Evolutionary conservation across 2,113 vertebrate species (phyloP).

Genomic region (Gobio gobio): DNA sequence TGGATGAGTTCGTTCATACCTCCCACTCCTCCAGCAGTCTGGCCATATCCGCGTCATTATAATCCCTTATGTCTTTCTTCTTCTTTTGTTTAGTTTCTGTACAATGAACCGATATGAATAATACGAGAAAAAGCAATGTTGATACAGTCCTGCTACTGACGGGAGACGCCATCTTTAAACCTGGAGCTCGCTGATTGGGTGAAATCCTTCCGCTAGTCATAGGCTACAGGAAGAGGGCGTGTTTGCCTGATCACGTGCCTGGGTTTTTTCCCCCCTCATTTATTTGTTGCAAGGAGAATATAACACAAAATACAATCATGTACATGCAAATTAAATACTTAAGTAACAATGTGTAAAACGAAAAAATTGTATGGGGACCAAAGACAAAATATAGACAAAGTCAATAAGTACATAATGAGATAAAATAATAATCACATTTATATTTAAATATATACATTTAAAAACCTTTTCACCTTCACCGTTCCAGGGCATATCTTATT

Average conservation of each 20-base stretch:
- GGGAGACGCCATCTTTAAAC: conserved; percentile 75
- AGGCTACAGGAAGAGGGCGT: conserved; percentile 31
- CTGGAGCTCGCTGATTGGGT: conserved; percentile 66
- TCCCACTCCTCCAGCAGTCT: conserved; percentile 96
- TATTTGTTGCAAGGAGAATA: neutral
- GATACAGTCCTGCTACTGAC: conserved; percentile 46
- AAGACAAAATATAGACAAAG: neutral
- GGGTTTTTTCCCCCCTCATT: neutral
- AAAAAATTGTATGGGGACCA: too few relatives aligned
- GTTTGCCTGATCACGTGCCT: conserved; percentile 16
- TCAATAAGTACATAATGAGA: neutral
- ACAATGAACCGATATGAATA: conserved; percentile 54
- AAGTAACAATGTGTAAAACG: too few relatives aligned
- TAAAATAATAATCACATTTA: neutral
- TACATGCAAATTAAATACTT: too few relatives aligned
- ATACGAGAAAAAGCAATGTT: conserved; percentile 65
- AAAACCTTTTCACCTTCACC: too few relatives aligned
- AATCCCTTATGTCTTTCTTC: conserved; percentile 95
- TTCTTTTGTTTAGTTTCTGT: conserved; percentile 73
- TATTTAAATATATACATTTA: too few relatives aligned
- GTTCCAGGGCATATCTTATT: neutral
- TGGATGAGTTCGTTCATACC: conserved; percentile 68
- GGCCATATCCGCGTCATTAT: conserved; percentile 97
- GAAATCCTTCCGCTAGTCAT: conserved; percentile 57
- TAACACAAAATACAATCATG: neutral